Evolutionary conservation across 2,113 vertebrate species (phyloP), one percentile per base, ranked within the genome.

Genomic region (Calidris pygmaea): DNA sequence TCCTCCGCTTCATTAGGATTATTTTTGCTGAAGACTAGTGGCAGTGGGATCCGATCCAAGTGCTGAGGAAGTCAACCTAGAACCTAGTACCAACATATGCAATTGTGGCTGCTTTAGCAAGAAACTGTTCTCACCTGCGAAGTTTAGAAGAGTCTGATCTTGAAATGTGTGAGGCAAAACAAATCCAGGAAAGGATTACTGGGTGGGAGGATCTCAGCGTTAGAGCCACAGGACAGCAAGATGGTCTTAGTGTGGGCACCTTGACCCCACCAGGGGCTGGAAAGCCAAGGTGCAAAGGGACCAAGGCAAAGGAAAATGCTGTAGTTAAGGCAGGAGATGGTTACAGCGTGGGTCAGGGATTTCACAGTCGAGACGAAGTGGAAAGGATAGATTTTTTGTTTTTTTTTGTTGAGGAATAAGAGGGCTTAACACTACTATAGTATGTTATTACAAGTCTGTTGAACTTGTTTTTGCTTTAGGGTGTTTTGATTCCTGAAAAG

Each of bases 381-480:
- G 67, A 79, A 89, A 76, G 53, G 45, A 82, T 79, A 67, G 89
- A 63, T 92, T 95, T 94, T 43, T 94, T 43, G n/a, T 21, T 47
- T 47, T 47, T 19, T 47, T 32, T 89, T 95, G 50, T 63, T 89
- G 59, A 92, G 50, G 77, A 96, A 18, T 71, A 85, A 76, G 92
- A 79, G 59, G 86, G 27, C 55, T 85, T 96, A 87, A 94, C 96
- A 80, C 91, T 92, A 73, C 86, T 76, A 29, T 82, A 73, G 35
- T 89, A 30, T 85, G 94, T 96, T 97, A 96, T 97, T 96, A 96
- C 96, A 96, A 92, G 87, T 89, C 91, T 89, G 89, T 91, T 97
- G 91, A 96, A 96, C 96, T 96, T 97, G 94, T 85, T 95, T 97
- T 97, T 91, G 96, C 96, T 97, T 95, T 96, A 96, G 96, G 95